Evolutionary conservation across 2,113 vertebrate genomes (phyloP).

Genomic region (Stigmatopora nigra): DNA sequence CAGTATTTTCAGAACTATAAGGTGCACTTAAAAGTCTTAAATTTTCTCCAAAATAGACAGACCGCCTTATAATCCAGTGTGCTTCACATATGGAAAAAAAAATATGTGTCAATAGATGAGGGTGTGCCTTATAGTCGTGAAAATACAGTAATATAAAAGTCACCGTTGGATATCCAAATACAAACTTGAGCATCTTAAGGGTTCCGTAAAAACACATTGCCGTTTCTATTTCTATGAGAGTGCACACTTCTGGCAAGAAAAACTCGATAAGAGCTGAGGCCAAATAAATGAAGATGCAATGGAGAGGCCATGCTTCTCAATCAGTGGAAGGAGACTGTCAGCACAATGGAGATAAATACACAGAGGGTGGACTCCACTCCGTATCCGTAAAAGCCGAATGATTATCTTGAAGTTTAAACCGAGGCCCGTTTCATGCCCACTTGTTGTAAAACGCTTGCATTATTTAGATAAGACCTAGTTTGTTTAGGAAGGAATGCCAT

Average conservation of each 20-base stretch:
- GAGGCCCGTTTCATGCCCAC: not conserved
- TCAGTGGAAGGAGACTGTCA: slow-evolving; percentile 58
- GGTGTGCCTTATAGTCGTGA: too few species aligned
- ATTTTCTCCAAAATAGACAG: too few species aligned
- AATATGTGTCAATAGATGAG: too few species aligned
- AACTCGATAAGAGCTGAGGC: slow-evolving; percentile 39
- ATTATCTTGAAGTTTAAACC: slow-evolving; percentile 10
- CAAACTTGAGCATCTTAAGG: slow-evolving; percentile 21
- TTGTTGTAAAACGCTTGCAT: not conserved
- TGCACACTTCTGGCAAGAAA: slow-evolving; percentile 35
- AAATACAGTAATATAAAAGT: slow-evolving; percentile 16
- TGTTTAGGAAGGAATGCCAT: not conserved
- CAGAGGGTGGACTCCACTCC: slow-evolving; percentile 11
- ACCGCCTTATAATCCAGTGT: too few species aligned
- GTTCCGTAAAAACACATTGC: slow-evolving; percentile 37
- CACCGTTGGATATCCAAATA: slow-evolving; percentile 17
- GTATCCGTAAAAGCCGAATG: slow-evolving; percentile 25
- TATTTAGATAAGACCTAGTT: not conserved
- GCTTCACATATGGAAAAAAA: too few species aligned
- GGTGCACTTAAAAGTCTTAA: too few species aligned
- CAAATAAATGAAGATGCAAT: slow-evolving; percentile 64
- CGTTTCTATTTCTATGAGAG: slow-evolving; percentile 31
- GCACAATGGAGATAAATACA: slow-evolving; percentile 64
- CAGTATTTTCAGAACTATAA: too few species aligned
- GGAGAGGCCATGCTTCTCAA: slow-evolving; percentile 63